Base-by-base conservation (phyloP, 2,113 vertebrate genomes). In the Pelodiscus sinensis region DNA sequence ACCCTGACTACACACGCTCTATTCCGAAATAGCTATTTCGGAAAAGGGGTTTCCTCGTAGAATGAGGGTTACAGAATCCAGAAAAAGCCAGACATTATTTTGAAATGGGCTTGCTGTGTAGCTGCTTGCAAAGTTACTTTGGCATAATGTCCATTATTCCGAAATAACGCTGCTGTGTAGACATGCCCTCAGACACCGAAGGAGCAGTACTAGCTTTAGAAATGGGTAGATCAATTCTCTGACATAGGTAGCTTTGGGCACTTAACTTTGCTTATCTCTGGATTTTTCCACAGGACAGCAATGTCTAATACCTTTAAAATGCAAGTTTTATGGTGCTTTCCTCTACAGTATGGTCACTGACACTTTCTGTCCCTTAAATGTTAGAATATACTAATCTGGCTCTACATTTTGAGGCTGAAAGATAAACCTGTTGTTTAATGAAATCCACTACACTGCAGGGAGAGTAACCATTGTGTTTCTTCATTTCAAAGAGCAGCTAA, bases 401-500 rank as follows among this genome's bases (percentile, higher is more conserved):
- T 94, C 88, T 86, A 88, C 82, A 87, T 91, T 94, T 95, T 88
- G 82, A 88, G 88, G 95, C 92, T 95, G 90, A 95, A 96, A 96
- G 96, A 94, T 96, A 96, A 97, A 96, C 80, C 85, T 91, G 92
- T 91, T 93, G 92, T 96, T 94, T 97, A 97, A 96, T 93, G 87
- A 96, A 95, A 95, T 89, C 96, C 94, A 96, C 93, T 97, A 97
- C 87, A 92, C 80, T 51, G 92, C 94, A 89, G 95, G 3, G 94
- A 92, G 95, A 94, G 91, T 87, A 97, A 92, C 87, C 85, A 88
- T 97, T 81, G 79, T 93, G 95, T 96, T 96, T 87, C 95, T 94
- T 92, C 86, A 31, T 90, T 94, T 97, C 92, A 94, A 96, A 96
- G 94, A 77, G 44, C 2, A 77, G 92, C 91, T 96, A 92, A 92